Conservation (phyloP, 2,113 vertebrate species). For the Indicator maculatus region DNA sequence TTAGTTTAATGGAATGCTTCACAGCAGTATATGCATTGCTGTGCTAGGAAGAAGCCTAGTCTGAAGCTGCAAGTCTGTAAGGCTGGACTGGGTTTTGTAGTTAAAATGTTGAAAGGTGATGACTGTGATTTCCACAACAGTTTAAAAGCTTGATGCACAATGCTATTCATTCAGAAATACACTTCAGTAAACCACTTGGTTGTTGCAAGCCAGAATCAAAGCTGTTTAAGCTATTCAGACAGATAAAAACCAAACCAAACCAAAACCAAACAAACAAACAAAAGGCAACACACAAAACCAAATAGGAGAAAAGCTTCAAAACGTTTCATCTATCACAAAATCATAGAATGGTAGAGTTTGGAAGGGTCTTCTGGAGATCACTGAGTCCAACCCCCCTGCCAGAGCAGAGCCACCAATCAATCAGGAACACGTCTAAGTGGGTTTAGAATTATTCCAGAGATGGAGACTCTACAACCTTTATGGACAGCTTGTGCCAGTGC, state of each 20-base stretch:
- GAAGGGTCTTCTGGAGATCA: too few species aligned
- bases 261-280: not conserved
- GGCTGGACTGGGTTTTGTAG: not conserved
- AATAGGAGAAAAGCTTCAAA: not conserved
- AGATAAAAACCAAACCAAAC: not conserved
- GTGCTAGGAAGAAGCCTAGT: not conserved
- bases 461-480: too few species aligned
- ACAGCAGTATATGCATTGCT: not conserved
- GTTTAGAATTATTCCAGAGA: too few species aligned
- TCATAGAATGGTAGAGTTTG: too few species aligned
- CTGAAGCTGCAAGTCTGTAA: not conserved
- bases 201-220: not conserved
- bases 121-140: not conserved
- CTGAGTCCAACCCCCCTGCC: too few species aligned
- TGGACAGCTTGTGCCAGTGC: too few species aligned
- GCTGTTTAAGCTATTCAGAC: not conserved
- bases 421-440: too few species aligned
- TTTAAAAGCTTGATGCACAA: not conserved
- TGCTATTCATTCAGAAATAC: not conserved
- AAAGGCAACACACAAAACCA: not conserved
- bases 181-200: not conserved
- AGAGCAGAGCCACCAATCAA: too few species aligned
- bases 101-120: not conserved
- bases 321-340: not conserved
- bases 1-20: not conserved